Evolutionary conservation across 2,888 invertebrate species (phyloP), one percentile per base, ranked within the genome.

Genomic region (Noctua janthe): DNA sequence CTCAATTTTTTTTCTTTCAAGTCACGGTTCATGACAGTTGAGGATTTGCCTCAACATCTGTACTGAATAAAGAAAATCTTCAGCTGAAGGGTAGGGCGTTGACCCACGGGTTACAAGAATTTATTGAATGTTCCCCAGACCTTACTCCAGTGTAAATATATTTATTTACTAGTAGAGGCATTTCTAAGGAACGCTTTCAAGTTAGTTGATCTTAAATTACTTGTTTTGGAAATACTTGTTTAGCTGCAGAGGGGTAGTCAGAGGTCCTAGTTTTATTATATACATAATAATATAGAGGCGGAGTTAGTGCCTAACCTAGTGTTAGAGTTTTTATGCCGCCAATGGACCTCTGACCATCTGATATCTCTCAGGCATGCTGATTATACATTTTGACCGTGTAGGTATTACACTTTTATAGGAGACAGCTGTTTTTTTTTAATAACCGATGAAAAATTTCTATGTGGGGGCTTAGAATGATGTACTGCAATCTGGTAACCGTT

Each of bases 61-160:
- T 69, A 56, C 79, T 84, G 56, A 69, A 69, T 87, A 76, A 71
- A 87, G 66, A 84, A 54, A 87, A 82, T 87, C 64, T 84, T 71
- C 47, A 74, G 59, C 59, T 62, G 13, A 23, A 85, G 69, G 76
- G 64, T 66, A 70, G 85, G 66, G n/a, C 82, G 13, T 78, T 88
- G 86, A 88, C 88, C 73, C 64, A 76, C 75, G 39, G 62, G 29
- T 78, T 73, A 79, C 78, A 43, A 77, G 73, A 82, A 87, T 87
- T 85, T 87, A 87, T 78, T 71, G 79, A 79, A 82, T 74, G 76
- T 64, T 67, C 49, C 67, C 59, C 20, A 56, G 76, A 78, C 69
- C 85, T 81, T 78, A 78, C 73, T 84, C 67, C 59, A 78, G 54
- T 51, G 73, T 76, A 80, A 87, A 87, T 85, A 81, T 76, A 56